Percentiles rank a stretch among this genome's conserved stretches.
Conservation (phyloP, 2,888 invertebrate species). For the Chymomyza procnemis region DNA sequence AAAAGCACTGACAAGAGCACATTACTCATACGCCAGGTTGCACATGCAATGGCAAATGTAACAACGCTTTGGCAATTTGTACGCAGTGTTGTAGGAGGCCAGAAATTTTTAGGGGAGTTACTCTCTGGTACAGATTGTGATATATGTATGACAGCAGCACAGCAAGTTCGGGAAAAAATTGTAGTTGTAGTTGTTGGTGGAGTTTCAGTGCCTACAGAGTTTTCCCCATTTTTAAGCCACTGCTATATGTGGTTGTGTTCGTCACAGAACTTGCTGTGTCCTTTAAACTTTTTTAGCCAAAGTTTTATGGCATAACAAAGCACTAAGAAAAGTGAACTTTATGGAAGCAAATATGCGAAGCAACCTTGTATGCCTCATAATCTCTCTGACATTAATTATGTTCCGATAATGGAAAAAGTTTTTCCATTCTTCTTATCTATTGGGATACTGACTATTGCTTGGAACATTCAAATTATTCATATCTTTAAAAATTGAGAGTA, state of each 20-base stretch:
- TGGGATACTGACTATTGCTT: no score
- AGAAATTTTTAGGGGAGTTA: no score
- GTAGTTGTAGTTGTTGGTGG: no score
- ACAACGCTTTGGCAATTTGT: background rate
- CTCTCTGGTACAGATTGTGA: no score
- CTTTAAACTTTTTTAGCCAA: background rate
- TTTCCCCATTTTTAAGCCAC: no score
- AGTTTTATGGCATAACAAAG: background rate
- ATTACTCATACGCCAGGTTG: conserved; percentile 66
- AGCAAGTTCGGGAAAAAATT: no score
- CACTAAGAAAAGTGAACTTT: background rate
- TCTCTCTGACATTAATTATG: background rate
- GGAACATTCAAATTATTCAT: no score
- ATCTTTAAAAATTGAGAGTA: no score
- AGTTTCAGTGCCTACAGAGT: no score
- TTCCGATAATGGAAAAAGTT: background rate
- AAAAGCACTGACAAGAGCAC: conserved; percentile 65
- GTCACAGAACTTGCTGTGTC: no score
- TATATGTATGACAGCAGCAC: no score
- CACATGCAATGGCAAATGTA: background rate
- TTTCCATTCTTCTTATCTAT: background rate
- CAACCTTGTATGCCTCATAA: background rate
- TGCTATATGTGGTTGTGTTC: background rate
- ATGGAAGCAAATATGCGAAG: background rate
- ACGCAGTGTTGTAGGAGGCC: background rate